A percentile compares a stretch with the other conserved stretches of the same genome.
phyloP scores from a whole-genome alignment of 1,140 invertebrate species.

The Leptestheria dahalacensis region DNA sequence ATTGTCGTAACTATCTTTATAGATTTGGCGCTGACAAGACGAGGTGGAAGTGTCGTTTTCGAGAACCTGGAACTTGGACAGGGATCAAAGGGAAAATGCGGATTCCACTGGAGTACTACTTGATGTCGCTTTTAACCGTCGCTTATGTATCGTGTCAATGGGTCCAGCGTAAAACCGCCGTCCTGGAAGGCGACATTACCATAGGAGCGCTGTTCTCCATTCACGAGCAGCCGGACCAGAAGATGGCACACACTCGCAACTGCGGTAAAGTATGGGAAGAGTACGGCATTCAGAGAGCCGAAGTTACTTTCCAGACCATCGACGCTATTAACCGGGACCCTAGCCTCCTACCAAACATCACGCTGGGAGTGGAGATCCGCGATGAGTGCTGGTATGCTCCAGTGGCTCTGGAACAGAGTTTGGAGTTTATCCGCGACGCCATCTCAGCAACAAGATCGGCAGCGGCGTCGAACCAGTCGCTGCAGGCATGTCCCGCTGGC shows the following conservation, averaged over 20 bases:
- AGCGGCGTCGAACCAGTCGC: constrained; percentile 1
- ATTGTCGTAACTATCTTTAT: too few relatives aligned
- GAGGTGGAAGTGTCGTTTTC: too few relatives aligned
- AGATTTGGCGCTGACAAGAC: too few relatives aligned
- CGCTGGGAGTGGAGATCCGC: constrained; percentile 55
- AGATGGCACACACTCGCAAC: constrained; percentile 33
- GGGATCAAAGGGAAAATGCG: too few relatives aligned
- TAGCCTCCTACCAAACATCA: constrained; percentile 38
- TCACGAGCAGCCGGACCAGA: constrained; percentile 45
- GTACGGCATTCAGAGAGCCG: constrained; percentile 63
- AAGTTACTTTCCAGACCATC: constrained; percentile 45
- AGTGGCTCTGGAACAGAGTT: constrained; percentile 58
- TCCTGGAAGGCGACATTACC: constrained; percentile 46
- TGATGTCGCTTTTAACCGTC: neutral
- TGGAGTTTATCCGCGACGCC: constrained; percentile 55
- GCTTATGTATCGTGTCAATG: constrained; percentile 4
- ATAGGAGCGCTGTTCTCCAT: constrained; percentile 59
- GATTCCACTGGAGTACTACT: too few relatives aligned
- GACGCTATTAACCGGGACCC: constrained; percentile 36
- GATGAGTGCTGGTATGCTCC: constrained; percentile 69
- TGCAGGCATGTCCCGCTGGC: neutral
- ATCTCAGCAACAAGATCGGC: constrained; percentile 33
- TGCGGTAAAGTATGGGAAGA: constrained; percentile 51
- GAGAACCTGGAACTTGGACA: too few relatives aligned
- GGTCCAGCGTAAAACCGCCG: constrained; percentile 28